Base-by-base conservation (phyloP, 2,888 invertebrate genomes). In the Orthosia gracilis region DNA sequence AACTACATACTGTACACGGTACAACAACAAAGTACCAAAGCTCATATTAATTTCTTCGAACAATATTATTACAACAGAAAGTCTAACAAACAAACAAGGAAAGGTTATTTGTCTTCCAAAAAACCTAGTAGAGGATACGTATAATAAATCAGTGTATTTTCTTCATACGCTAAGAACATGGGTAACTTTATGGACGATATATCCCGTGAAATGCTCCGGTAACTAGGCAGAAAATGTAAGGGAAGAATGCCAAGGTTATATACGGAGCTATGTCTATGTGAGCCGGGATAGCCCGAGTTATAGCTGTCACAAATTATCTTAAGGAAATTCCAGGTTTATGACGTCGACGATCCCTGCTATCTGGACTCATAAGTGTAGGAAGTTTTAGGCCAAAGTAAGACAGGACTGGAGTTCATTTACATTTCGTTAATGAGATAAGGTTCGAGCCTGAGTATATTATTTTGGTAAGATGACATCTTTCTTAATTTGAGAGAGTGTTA, bases 301-400 rank as follows among this genome's bases (percentile, higher is more conserved):
- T 75, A 52, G 50, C 68, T 55, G 82, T 71, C 82, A 71, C 85
- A 75, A 84, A 82, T 82, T 84, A 84, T 84, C 75, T 70, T 62
- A 68, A 74, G 67, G 84, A 74, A 74, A 70, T 84, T 75, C 70
- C 70, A 66, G 80, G 85, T 84, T 84, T 84, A 84, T 31, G 81
- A 75, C n/a, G 76, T 23, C 65, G 62, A 79, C 62, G 61, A 69
- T 63, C 80, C 84, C n/a, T 58, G 31, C 57, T 71, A 82, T 68
- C 50, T 70, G 64, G 23, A 50, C 58, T 40, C 17, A 64, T 84
- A 70, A 73, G 72, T 68, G 69, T 50, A 54, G 52, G n/a, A 79
- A 83, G 52, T 79, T 80, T 65, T 58, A 52, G 61, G 61, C 57
- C 64, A 23, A 13, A 45, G 18, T 23, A 59, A 74, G 76, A 26